A percentile compares a stretch with the other conserved stretches of the same genome.
phyloP scores from a whole-genome alignment of 2,113 vertebrate species.

The Murina feae region DNA sequence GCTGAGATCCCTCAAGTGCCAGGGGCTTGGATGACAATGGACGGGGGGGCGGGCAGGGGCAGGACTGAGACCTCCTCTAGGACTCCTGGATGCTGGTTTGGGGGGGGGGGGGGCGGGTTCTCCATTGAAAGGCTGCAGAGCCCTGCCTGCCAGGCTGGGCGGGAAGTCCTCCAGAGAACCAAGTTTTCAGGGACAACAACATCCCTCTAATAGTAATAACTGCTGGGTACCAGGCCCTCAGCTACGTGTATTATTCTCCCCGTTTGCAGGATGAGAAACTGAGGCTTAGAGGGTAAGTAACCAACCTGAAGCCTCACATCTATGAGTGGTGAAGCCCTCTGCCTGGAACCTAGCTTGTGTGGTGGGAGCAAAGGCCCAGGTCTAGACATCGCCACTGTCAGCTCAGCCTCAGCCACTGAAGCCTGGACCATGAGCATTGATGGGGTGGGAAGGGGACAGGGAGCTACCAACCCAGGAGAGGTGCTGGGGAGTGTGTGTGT shows the following conservation, averaged over 20 bases:
- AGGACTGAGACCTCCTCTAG: background rate
- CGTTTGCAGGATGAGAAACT: background rate
- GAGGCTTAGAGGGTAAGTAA: background rate
- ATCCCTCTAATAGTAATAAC: background rate
- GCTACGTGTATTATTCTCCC: background rate
- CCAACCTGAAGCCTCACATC: background rate
- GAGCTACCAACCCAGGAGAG: background rate
- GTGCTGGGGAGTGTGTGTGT: background rate
- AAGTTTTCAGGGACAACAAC: background rate
- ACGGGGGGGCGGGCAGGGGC: background rate
- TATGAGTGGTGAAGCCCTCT: background rate
- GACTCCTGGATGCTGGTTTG: background rate
- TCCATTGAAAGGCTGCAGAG: background rate
- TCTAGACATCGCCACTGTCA: background rate
- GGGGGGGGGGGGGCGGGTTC: rapidly evolving
- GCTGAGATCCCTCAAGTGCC: slow-evolving; percentile 25
- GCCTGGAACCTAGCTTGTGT: background rate
- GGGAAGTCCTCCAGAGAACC: background rate
- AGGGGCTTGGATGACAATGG: background rate
- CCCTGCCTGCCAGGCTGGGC: background rate
- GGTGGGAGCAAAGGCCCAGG: background rate
- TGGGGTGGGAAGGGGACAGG: background rate
- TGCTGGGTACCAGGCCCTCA: background rate
- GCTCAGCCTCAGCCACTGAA: background rate
- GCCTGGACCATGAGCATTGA: background rate